These are phyloP conservation scores for Sisor rabdophorus DNA, from an alignment of 2,113 vertebrate genomes.

Conservation along the genomic window DNA sequence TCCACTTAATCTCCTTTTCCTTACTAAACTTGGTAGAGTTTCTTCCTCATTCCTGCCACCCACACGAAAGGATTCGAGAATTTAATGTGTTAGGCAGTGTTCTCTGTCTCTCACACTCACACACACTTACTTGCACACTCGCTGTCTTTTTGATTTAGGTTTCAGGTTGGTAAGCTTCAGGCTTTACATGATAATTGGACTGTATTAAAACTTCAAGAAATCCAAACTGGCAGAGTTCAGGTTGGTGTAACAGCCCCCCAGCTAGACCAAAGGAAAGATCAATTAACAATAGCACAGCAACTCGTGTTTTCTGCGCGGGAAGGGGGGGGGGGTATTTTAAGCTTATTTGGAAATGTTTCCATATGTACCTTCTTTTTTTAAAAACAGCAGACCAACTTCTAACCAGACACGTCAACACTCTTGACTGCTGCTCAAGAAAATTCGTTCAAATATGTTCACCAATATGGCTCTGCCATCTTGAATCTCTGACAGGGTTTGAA, in stretches of 20 bases:
- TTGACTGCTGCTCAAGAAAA: constrained; percentile 4
- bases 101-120: not conserved
- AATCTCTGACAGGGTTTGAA: constrained; percentile 6
- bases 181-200: constrained; percentile 28
- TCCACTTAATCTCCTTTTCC: constrained; percentile 40
- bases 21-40: constrained; percentile 24
- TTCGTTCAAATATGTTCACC: constrained; percentile 11
- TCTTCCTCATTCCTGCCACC: constrained; percentile 33
- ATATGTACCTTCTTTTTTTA: not conserved
- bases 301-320: not conserved
- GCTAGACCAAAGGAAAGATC: constrained; percentile 12
- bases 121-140: not conserved
- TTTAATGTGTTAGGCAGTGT: constrained; percentile 29
- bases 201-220: constrained; percentile 25
- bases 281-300: constrained; percentile 14
- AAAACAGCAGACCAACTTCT: not conserved
- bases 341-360: not conserved
- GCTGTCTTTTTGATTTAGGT: constrained; percentile 18
- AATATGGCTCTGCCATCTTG: constrained; percentile 28
- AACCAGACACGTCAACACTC: constrained; percentile 4
- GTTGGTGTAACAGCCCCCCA: constrained; percentile 11
- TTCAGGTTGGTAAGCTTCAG: constrained; percentile 32
- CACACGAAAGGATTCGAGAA: constrained; percentile 28
- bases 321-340: not conserved
- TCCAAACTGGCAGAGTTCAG: constrained; percentile 17